Evolutionary conservation across 2,888 invertebrate genomes (phyloP).

Genomic region (Hoplodrina ambigua): DNA sequence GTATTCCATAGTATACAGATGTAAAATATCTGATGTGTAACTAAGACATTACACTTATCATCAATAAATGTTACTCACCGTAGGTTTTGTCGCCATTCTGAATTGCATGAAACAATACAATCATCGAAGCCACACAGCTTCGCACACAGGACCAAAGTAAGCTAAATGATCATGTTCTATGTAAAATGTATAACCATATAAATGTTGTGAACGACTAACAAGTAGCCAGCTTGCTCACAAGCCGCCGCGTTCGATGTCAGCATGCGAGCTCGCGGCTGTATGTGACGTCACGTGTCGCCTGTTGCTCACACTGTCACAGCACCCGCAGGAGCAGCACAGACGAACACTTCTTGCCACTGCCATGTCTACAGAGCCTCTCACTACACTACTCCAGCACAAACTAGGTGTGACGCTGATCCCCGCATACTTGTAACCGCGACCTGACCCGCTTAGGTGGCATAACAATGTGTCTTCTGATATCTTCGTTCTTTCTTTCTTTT

Average conservation of each 20-base stretch:
- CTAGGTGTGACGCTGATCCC: constrained; percentile 80
- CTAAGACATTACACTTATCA: constrained; percentile 33
- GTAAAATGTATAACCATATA: constrained; percentile 64
- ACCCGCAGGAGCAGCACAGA: constrained; percentile 48
- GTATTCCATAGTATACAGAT: constrained; percentile 3
- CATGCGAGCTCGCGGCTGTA: constrained; percentile 73
- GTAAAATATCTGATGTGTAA: constrained; percentile 20
- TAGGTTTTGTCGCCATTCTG: constrained; percentile 46
- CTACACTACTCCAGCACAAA: constrained; percentile 82
- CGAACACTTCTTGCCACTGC: constrained; percentile 75
- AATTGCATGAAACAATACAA: constrained; percentile 59
- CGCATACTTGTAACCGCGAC: constrained; percentile 72
- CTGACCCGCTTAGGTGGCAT: constrained; percentile 81
- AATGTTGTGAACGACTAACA: constrained; percentile 83
- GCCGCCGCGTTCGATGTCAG: constrained; percentile 78
- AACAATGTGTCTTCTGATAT: constrained; percentile 76
- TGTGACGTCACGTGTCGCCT: constrained; percentile 72
- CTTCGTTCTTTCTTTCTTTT: constrained; percentile 86
- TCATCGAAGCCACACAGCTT: constrained; percentile 66
- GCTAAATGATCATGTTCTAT: constrained; percentile 72
- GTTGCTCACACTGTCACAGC: constrained; percentile 66
- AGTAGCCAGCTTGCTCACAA: constrained; percentile 86
- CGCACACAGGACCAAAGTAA: constrained; percentile 78
- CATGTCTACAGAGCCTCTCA: constrained; percentile 76
- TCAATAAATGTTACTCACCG: constrained; percentile 44